Base-by-base conservation (phyloP, 2,797 vertebrate species). In the Betta splendens region DNA sequence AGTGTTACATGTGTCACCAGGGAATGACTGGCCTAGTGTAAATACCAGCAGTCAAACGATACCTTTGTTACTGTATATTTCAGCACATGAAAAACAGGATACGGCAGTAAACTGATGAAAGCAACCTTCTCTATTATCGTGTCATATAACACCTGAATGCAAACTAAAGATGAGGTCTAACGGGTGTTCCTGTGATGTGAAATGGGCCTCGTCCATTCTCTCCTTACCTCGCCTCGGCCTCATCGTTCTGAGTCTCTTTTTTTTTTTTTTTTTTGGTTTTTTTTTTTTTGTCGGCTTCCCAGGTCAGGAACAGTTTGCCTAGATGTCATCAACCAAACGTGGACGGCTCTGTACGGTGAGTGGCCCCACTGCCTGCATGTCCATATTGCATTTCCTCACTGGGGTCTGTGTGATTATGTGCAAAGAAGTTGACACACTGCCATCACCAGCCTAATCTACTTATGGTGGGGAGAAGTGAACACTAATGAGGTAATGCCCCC, bases 301-400 rank as follows among this genome's bases (percentile, higher is more conserved):
- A 98, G 96, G 92, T 98, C 96, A 90, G 96, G 96, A 87, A 98
- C 96, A 20, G 96, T 98, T 81, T 98, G 96, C 94, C 93, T 98
- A 94, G 96, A 98, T 93, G 96, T 98, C 86, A 98, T 98, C 91
- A 98, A 98, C 92, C 96, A 98, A 86, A 98, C 96, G 59, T 98
- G 96, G 96, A 98, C 96, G 85, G 96, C 96, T 84, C 94, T 98
- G 69, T 98, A 98, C 8, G 96, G 96, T 98, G 69, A 86, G 83
- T 84, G 35, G 20, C 13, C 35, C 42, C 16, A 1, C 31, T 51
- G 44, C 17, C 1, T 56, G 13, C 26, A 23, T 42, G 39, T 37
- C 47, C 40, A 50, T 75, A 77, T 86, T 54, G 53, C 25, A 54
- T 75, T 53, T 50, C 74, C 52, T 49, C 53, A 7, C 42, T 6